phyloP scores from a whole-genome alignment of 2,113 vertebrate genomes.

The Cepphus grylle region DNA sequence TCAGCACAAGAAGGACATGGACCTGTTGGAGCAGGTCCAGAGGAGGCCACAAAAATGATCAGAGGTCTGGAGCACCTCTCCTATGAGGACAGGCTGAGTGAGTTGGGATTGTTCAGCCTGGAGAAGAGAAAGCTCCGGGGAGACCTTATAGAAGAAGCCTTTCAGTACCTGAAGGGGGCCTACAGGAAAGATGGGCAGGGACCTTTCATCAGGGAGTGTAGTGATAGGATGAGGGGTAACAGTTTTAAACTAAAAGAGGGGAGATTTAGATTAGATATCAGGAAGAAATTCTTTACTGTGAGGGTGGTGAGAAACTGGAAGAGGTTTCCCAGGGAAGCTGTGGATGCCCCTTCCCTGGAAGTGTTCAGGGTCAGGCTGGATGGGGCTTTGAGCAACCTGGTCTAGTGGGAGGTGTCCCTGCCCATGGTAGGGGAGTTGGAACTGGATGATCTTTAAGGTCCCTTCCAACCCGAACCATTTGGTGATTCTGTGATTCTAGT shows the following conservation, averaged over 20 bases:
- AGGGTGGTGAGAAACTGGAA: background rate
- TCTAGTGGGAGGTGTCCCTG: background rate
- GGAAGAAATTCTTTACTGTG: background rate
- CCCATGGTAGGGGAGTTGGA: background rate
- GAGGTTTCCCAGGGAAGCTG: background rate
- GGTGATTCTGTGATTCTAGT: background rate
- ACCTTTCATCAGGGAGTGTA: background rate
- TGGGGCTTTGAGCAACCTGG: background rate
- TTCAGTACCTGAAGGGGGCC: background rate
- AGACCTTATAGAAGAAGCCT: background rate
- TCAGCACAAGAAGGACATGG: background rate
- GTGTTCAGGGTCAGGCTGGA: background rate
- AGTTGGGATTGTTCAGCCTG: background rate
- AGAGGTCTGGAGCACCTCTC: background rate
- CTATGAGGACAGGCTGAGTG: background rate
- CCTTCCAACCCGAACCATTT: background rate
- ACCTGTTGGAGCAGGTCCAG: background rate
- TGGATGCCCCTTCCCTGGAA: background rate
- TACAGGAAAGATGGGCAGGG: background rate
- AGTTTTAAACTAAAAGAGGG: background rate
- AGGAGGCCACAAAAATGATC: background rate
- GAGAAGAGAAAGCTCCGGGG: background rate
- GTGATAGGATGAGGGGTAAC: background rate
- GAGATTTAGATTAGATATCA: background rate
- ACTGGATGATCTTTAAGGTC: background rate